These are phyloP conservation scores for Zygothrica quintamaculata DNA, from an alignment of 2,888 invertebrate species.

Conservation along the genomic window DNA sequence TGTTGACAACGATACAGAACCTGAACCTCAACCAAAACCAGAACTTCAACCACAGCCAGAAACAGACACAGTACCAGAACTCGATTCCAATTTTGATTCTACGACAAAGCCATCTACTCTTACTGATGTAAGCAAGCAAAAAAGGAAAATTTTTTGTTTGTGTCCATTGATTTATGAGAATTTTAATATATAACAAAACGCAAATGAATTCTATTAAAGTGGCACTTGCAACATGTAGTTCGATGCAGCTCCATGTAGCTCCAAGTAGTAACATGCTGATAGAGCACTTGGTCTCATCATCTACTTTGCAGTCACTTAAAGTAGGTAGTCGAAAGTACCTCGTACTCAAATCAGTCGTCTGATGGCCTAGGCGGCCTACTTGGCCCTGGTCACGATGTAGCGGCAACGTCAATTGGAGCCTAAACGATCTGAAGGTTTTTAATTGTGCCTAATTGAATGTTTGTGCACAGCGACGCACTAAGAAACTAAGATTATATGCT, in stretches of 20 bases:
- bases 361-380: slow-evolving; percentile 20
- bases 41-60: slow-evolving; percentile 15
- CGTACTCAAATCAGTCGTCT: slow-evolving; percentile 59
- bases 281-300: slow-evolving; percentile 1
- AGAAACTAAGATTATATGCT: slow-evolving; percentile 56
- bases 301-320: slow-evolving; percentile 50
- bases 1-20: slow-evolving; percentile 54
- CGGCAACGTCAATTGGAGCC: slow-evolving; percentile 67
- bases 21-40: slow-evolving; percentile 28
- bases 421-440: slow-evolving; percentile 74
- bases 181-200: slow-evolving; percentile 13
- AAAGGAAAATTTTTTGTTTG: slow-evolving; percentile 42
- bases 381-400: slow-evolving; percentile 41
- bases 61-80: slow-evolving; percentile 7
- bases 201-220: slow-evolving; percentile 50
- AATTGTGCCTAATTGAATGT: slow-evolving; percentile 76
- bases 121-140: slow-evolving; percentile 62
- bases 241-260: slow-evolving; percentile 13
- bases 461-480: slow-evolving; percentile 61
- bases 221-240: slow-evolving; percentile 30
- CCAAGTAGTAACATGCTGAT: slow-evolving; percentile 6
- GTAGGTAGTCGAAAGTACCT: slow-evolving; percentile 57
- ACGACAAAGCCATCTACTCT: slow-evolving; percentile 27
- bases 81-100: neutral
- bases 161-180: slow-evolving; percentile 9